These are phyloP conservation scores for Pardosa pseudoannulata DNA, from an alignment of 2,888 invertebrate genomes.

Conservation along the genomic window DNA sequence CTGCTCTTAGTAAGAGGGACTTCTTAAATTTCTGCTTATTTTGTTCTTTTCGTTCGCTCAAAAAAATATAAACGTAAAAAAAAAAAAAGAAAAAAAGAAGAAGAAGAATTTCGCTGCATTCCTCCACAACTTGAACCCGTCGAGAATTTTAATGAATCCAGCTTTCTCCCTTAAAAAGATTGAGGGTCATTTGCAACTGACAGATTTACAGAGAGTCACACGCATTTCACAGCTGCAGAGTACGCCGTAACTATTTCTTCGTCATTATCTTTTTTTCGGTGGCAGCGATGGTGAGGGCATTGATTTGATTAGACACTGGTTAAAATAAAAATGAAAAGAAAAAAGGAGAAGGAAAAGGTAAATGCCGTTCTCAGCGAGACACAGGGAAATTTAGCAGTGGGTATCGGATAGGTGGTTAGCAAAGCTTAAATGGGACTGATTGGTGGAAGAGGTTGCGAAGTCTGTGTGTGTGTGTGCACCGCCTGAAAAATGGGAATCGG, in stretches of 20 bases:
- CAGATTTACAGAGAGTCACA: conserved; percentile 46
- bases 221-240: background rate
- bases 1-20: too few relatives aligned
- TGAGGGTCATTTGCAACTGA: conserved; percentile 63
- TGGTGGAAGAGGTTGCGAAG: too few relatives aligned
- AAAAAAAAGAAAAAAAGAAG: too few relatives aligned
- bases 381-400: background rate
- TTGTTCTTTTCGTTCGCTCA: too few relatives aligned
- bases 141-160: conserved; percentile 67
- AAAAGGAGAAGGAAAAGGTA: background rate
- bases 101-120: conserved; percentile 30
- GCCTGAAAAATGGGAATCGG: background rate
- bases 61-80: too few relatives aligned
- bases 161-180: conserved; percentile 63
- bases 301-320: background rate
- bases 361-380: background rate
- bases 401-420: background rate
- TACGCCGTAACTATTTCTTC: background rate
- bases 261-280: background rate
- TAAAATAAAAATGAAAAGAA: background rate
- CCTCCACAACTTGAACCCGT: conserved; percentile 53
- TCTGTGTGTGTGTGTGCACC: background rate
- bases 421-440: too few relatives aligned
- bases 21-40: background rate
- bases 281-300: background rate